phyloP scores from a whole-genome alignment of 2,113 vertebrate genomes.

The Otis tarda region DNA sequence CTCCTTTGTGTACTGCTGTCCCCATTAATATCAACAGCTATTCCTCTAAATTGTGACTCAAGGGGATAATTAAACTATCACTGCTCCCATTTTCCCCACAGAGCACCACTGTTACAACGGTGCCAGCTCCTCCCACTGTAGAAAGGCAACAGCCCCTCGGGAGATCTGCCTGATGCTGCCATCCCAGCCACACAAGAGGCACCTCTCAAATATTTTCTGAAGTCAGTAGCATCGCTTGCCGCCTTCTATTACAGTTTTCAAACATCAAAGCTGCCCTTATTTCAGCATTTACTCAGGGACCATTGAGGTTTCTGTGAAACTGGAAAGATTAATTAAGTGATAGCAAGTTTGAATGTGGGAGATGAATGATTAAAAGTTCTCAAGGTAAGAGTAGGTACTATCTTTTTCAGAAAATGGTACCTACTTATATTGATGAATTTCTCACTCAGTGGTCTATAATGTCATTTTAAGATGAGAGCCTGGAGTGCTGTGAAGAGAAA shows the following conservation, averaged over 20 bases:
- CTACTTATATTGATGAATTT: slow-evolving; percentile 51
- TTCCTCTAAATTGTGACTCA: not conserved
- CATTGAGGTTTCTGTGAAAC: not conserved
- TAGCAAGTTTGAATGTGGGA: slow-evolving; percentile 1
- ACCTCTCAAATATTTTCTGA: not conserved
- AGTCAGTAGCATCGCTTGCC: not conserved
- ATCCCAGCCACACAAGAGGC: rapidly evolving
- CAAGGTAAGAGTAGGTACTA: slow-evolving; percentile 14
- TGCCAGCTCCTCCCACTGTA: not conserved
- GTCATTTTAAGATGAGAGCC: slow-evolving; percentile 34
- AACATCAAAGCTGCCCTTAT: slow-evolving; percentile 29
- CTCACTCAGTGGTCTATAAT: slow-evolving; percentile 34
- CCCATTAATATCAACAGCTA: not conserved
- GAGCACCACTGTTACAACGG: not conserved
- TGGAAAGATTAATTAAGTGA: slow-evolving; percentile 48
- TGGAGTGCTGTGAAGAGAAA: slow-evolving; percentile 32
- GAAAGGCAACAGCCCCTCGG: not conserved
- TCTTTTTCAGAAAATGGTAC: slow-evolving; percentile 22
- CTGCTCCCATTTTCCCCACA: not conserved
- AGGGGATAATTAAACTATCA: slow-evolving; percentile 32
- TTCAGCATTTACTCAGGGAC: slow-evolving; percentile 12
- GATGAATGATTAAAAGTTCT: slow-evolving; percentile 58
- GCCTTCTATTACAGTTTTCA: not conserved
- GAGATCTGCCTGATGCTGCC: not conserved
- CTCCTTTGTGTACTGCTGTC: not conserved